phyloP scores from a whole-genome alignment of 2,888 invertebrate species.

The Sisyra terminalis region DNA sequence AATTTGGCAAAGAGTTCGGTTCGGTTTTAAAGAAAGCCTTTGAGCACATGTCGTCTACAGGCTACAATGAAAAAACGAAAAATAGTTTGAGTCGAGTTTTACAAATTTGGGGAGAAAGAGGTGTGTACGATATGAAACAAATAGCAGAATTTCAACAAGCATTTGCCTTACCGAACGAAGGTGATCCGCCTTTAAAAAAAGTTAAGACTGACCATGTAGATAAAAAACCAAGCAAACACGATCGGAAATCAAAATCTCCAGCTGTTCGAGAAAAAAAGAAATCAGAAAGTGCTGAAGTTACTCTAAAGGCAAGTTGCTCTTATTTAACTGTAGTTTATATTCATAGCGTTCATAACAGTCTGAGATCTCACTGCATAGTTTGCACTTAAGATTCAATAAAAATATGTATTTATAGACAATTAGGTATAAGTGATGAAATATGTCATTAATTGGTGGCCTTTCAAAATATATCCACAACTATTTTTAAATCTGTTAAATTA shows the following conservation, averaged over 20 bases:
- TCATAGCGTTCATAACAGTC: no score
- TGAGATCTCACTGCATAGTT: no score
- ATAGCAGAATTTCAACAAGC: constrained; percentile 64
- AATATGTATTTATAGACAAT: no score
- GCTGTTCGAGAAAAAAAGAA: constrained; percentile 28
- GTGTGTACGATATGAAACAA: constrained; percentile 66
- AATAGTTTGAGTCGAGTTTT: constrained; percentile 66
- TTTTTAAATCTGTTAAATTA: no score
- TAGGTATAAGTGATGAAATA: no score
- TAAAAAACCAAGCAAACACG: constrained; percentile 17
- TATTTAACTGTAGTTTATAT: no score
- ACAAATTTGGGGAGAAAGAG: constrained; percentile 84
- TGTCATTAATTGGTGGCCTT: no score
- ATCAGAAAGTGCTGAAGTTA: constrained; percentile 34
- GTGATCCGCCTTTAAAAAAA: constrained; percentile 31
- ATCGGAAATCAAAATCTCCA: constrained; percentile 17
- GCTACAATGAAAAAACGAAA: constrained; percentile 65
- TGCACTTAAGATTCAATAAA: no score
- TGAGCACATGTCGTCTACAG: constrained; percentile 59
- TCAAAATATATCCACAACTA: no score
- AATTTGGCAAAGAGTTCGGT: constrained; percentile 81
- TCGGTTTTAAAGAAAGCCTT: constrained; percentile 66
- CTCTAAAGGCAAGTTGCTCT: constrained; percentile 20
- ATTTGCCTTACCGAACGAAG: constrained; percentile 25
- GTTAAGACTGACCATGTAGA: constrained; percentile 21